Conservation (phyloP, 64 coral and sea anemone species). For the Montipora efflorescens region DNA sequence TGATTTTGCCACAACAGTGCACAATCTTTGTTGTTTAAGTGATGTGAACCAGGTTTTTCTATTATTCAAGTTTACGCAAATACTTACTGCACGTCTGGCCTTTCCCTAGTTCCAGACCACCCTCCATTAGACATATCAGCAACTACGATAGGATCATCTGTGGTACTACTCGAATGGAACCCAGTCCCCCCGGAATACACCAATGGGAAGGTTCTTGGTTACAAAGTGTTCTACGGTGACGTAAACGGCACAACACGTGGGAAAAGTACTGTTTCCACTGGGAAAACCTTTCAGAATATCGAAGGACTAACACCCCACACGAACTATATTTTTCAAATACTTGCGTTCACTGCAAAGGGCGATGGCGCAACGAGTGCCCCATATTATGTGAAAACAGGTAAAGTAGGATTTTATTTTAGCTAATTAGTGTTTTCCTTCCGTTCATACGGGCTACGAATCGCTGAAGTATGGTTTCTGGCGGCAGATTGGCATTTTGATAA, state of each 20-base stretch:
- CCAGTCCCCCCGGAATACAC: slow-evolving; percentile 12
- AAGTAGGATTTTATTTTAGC: too few species aligned
- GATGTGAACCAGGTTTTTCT: too few species aligned
- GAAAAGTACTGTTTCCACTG: background rate
- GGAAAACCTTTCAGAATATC: background rate
- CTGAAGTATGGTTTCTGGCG: too few species aligned
- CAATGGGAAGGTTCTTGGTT: slow-evolving; percentile 24
- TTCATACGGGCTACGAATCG: too few species aligned
- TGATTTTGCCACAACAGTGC: too few species aligned
- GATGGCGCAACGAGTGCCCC: background rate
- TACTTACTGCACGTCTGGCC: too few species aligned
- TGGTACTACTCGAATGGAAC: background rate
- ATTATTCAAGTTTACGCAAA: too few species aligned
- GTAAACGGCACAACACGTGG: background rate
- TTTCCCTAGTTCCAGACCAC: slow-evolving; percentile 25
- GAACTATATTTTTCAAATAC: slow-evolving; percentile 16
- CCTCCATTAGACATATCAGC: background rate
- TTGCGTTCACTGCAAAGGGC: slow-evolving; percentile 30
- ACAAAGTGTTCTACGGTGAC: background rate
- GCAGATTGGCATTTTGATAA: too few species aligned
- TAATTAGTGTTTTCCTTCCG: too few species aligned
- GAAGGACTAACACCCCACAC: background rate
- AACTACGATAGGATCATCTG: background rate
- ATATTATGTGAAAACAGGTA: background rate
- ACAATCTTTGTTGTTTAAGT: too few species aligned